These are phyloP conservation scores for Rhamphomyia laevipes DNA, from an alignment of 2,888 invertebrate species.

Conservation along the genomic window DNA sequence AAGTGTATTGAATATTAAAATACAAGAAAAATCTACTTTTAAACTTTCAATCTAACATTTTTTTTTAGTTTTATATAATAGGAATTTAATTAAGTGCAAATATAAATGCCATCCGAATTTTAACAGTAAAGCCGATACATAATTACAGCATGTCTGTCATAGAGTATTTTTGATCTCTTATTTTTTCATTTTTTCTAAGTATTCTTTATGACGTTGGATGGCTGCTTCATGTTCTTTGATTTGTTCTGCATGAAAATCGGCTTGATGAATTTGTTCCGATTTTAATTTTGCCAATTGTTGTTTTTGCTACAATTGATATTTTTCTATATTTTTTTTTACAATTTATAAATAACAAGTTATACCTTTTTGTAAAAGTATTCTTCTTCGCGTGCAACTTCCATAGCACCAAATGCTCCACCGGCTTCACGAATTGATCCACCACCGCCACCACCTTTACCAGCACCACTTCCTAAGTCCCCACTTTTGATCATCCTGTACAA, in stretches of 20 bases:
- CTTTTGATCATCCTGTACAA: not conserved
- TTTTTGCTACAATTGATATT: conserved; percentile 57
- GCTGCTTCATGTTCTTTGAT: conserved; percentile 80
- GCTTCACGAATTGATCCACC: conserved; percentile 80
- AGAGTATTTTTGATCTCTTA: too few relatives aligned
- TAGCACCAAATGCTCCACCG: conserved; percentile 81
- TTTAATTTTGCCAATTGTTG: conserved; percentile 63
- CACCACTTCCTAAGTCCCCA: conserved; percentile 68
- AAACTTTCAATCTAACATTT: too few relatives aligned
- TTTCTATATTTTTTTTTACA: not conserved
- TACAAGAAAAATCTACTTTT: too few relatives aligned
- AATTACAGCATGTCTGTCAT: too few relatives aligned
- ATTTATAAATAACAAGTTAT: conserved; percentile 2
- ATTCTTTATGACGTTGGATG: conserved; percentile 62
- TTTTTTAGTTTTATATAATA: too few relatives aligned
- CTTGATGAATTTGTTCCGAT: conserved; percentile 60
- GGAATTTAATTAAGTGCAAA: too few relatives aligned
- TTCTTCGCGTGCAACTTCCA: conserved; percentile 81
- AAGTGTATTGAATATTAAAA: too few relatives aligned
- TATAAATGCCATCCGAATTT: too few relatives aligned
- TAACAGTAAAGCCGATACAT: too few relatives aligned
- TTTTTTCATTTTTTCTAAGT: conserved; percentile 43
- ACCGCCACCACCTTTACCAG: conserved; percentile 70
- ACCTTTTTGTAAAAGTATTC: conserved; percentile 85
- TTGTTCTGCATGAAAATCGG: conserved; percentile 72